Conservation (phyloP, 2,888 invertebrate genomes). For the Drosophila testacea region DNA sequence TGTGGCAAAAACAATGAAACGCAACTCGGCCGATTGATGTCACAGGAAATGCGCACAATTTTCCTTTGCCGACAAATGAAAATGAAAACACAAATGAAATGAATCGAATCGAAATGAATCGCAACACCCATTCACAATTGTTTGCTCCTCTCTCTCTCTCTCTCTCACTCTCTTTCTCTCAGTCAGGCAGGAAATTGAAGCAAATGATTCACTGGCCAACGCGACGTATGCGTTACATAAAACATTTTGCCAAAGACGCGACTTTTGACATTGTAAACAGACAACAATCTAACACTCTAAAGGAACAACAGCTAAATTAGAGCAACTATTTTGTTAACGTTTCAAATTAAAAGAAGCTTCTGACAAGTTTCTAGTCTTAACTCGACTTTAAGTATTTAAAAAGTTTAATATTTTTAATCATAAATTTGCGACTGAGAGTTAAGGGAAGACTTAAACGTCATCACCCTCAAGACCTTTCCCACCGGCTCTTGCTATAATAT, state of each 20-base stretch:
- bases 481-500: too few relatives aligned
- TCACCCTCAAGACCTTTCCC: too few relatives aligned
- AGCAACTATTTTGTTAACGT: neutral
- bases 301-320: neutral
- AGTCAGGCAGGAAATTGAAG: conserved; percentile 9
- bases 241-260: neutral
- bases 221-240: conserved; percentile 14
- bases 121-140: conserved; percentile 4
- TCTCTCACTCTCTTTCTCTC: too few relatives aligned
- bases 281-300: neutral
- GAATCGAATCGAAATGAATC: conserved; percentile 29
- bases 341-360: too few relatives aligned
- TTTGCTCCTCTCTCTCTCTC: neutral
- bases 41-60: conserved; percentile 66
- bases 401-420: too few relatives aligned
- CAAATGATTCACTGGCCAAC: conserved; percentile 23
- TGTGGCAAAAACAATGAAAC: conserved; percentile 57
- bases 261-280: neutral
- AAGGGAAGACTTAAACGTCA: too few relatives aligned
- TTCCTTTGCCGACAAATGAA: conserved; percentile 31
- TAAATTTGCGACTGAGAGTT: too few relatives aligned
- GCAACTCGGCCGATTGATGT: conserved; percentile 57
- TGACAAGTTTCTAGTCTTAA: too few relatives aligned
- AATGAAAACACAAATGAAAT: conserved; percentile 25
- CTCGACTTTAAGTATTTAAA: too few relatives aligned